Base-by-base conservation (phyloP, 2,888 invertebrate species). In the Dryocosmus kuriphilus region DNA sequence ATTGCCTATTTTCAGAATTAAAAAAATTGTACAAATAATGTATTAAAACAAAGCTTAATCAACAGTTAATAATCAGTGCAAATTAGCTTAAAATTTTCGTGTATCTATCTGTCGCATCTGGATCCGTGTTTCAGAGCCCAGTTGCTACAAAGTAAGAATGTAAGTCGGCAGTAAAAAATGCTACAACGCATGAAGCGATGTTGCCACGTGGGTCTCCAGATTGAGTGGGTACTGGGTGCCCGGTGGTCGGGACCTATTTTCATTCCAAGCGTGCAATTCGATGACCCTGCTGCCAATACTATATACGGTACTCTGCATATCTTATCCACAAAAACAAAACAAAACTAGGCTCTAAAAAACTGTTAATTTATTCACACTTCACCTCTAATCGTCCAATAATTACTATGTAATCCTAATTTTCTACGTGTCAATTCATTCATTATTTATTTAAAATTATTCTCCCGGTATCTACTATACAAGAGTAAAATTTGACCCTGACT, bases 121-220 rank as follows among this genome's bases (percentile, higher is more conserved):
- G 14, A 57, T 24, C 14, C 57, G 14, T 24, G 57, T 57, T 57
- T 24, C 57, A 22, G 57, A 57, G 11, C 4, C 11, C 14, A 24
- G 24, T 57, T 24, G 22, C 57, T 24, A 24, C 57, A 57, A 57
- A 24, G 57, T 57, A 57, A 57, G n/a, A 60, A 60, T 57, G 30
- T 65, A 35, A 32, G 32, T 19, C 24, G 60, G 38, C 19, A n/a
- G 24, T n/a, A 24, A 75, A 16, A 35, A 22, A 41, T 24, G 32
- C 24, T n/a, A 74, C 74, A 19, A 32, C 24, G 27, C 55, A 19
- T 30, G 77, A 65, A 83, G 83, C 83, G 85, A 85, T 84, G 86
- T 80, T 85, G 85, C 85, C 84, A 84, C 82, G 82, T 83, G 84
- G 80, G 65, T 27, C n/a, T 65, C 30, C 30, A 65, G 32, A 38